Evolutionary conservation across 2,888 invertebrate genomes (phyloP), one percentile per base, ranked within the genome.

Genomic region (Cyrtodaria siliqua): DNA sequence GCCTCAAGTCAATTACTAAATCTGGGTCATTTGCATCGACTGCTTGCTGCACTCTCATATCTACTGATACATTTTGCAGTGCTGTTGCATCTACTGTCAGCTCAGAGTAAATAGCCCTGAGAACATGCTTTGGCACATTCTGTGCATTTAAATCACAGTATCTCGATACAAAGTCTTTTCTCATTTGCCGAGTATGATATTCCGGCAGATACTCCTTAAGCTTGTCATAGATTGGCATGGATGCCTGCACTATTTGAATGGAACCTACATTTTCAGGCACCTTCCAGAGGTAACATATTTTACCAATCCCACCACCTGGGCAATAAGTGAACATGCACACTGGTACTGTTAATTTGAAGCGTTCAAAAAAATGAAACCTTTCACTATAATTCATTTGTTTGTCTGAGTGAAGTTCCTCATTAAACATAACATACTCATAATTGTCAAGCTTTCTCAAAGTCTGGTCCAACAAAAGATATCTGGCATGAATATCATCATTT

Each of bases 141-240:
- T 40, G 40, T 40, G 40, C 40, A 40, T 40, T 40, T 12, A 40
- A 40, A 40, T 12, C 14, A 40, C 40, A 40, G 40, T 40, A 40
- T 40, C 14, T 8, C 8, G 40, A 40, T 40, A 40, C 16, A 20
- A 74, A 69, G 8, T 74, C 59, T 49, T 33, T 44, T 27, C 53
- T 49, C 69, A 75, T 70, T 52, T 44, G 44, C 8, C 75, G 40
- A n/a, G 75, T 75, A 42, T 69, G 69, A 29, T 59, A 69, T 20
- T 75, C 75, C 8, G 40, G 63, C 12, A 69, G 55, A 2, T 27
- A 4, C 6, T 29, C 20, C 29, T 50, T 63, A 16, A 69, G 16
- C 27, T 14, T 33, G 53, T 69, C 60, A 59, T 53, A 33, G 1
- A 59, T 50, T n/a, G 14, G 23, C 14, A 44, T 27, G 26, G 50